These are phyloP conservation scores for Momotus momota DNA, from an alignment of 2,797 vertebrate genomes.

Conservation along the genomic window DNA sequence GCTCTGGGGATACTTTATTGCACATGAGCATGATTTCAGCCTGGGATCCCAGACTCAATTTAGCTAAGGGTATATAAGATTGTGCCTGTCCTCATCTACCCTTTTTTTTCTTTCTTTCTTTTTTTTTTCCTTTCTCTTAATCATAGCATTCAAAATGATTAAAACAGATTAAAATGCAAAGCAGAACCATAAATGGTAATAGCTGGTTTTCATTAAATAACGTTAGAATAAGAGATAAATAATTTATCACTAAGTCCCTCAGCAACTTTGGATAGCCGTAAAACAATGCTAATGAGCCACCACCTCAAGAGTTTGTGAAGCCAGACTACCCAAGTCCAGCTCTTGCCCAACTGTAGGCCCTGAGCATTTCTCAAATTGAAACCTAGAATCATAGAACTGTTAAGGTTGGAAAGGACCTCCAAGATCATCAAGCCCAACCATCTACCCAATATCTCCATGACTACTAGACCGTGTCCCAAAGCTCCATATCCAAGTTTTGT, in stretches of 20 bases:
- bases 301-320: not conserved
- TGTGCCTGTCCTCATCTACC: constrained; percentile 16
- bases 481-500: too few relatives aligned
- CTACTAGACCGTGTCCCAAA: too few relatives aligned
- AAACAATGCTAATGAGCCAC: not conserved
- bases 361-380: not conserved
- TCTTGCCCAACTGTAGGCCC: not conserved
- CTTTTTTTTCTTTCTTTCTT: not conserved
- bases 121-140: not conserved
- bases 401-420: too few relatives aligned
- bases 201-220: not conserved
- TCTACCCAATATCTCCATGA: too few relatives aligned
- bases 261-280: not conserved
- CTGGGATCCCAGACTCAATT: not conserved
- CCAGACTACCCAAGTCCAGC: not conserved
- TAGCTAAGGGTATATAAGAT: not conserved
- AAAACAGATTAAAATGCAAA: not conserved
- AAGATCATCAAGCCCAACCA: too few relatives aligned
- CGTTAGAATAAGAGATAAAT: constrained; percentile 16
- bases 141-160: not conserved
- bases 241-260: not conserved
- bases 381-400: too few relatives aligned
- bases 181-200: not conserved
- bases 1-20: not conserved
- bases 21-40: accelerated